Base-by-base conservation (phyloP, 1,140 invertebrate genomes). In the Cyclina sinensis region DNA sequence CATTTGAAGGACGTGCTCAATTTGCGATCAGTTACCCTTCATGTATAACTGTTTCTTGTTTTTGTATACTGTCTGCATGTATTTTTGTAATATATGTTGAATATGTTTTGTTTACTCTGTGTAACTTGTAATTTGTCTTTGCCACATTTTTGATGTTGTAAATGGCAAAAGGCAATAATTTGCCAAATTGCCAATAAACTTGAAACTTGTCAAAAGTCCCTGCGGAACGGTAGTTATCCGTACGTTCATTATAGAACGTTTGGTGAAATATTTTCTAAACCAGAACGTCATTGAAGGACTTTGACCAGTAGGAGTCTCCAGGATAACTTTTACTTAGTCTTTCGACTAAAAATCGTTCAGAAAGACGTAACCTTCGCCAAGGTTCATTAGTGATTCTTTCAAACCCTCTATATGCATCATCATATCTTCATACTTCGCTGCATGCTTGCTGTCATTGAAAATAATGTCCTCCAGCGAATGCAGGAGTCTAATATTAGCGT, bases 361-460 rank as follows among this genome's bases (percentile, higher is more conserved):
- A 83, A 88, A 88, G 9, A 88, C 73, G 14, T 88, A 88, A 7
- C 86, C 86, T 48, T 88, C 79, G 0, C 86, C 86, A 24, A 82
- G 83, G 21, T 74, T 51, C 70, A 57, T 88, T 4, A 88, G 32
- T 3, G 54, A 62, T 30, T 14, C 27, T 37, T 80, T 80, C 48
- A 88, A 35, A n/a, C 54, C 30, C 48, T 88, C 86, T n/a, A 88
- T 62, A 1, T 74, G 59, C 35, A 43, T 70, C 68, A 88, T 46
- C 68, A 83, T 59, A n/a, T 88, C n/a, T 51, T 80, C 85, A 30
- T 68, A 87, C 24, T 46, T 78, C 1, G 14, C 24, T 21, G 51
- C 5, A 27, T 51, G 3, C 32, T 62, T 35, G 4, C 54, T 48
- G 21, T 65, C 51, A n/a, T 27, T 48, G 0, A 87, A 9, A 30